Conservation (phyloP, 2,113 vertebrate species). For the Dinomys branickii region DNA sequence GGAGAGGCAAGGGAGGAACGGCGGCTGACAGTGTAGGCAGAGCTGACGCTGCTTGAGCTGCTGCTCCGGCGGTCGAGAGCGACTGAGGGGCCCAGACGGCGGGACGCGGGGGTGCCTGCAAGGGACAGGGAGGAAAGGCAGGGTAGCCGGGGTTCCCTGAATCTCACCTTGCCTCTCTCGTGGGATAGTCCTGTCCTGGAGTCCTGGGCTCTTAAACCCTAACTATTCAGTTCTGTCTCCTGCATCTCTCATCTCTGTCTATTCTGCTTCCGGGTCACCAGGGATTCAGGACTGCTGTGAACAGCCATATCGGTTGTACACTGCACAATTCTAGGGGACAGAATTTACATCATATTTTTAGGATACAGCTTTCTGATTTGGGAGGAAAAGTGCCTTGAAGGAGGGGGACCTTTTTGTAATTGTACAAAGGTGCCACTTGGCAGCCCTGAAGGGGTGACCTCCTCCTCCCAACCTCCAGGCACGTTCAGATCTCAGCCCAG, state of each 20-base stretch:
- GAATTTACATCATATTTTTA: background rate
- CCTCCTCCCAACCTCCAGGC: background rate
- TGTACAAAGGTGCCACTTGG: background rate
- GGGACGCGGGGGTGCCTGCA: constrained; percentile 66
- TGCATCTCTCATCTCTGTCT: background rate
- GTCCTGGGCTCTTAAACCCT: background rate
- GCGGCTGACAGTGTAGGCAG: constrained; percentile 95
- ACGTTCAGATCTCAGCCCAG: constrained; percentile 9
- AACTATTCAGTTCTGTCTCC: no score
- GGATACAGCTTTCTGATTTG: background rate
- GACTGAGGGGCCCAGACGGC: constrained; percentile 55
- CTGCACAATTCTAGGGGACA: background rate
- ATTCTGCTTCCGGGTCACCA: background rate
- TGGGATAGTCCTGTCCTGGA: background rate
- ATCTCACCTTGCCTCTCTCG: background rate
- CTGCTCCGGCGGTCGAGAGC: constrained; percentile 92
- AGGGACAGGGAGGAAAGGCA: background rate
- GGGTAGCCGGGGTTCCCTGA: background rate
- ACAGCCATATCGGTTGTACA: background rate
- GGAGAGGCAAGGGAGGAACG: constrained; percentile 96
- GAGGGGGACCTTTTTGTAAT: background rate
- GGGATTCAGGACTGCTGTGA: background rate
- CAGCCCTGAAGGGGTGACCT: background rate
- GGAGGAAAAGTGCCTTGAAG: background rate
- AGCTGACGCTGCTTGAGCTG: constrained; percentile 95